These are phyloP conservation scores for Elysia crispata DNA, from an alignment of 2,888 invertebrate species.

Conservation along the genomic window DNA sequence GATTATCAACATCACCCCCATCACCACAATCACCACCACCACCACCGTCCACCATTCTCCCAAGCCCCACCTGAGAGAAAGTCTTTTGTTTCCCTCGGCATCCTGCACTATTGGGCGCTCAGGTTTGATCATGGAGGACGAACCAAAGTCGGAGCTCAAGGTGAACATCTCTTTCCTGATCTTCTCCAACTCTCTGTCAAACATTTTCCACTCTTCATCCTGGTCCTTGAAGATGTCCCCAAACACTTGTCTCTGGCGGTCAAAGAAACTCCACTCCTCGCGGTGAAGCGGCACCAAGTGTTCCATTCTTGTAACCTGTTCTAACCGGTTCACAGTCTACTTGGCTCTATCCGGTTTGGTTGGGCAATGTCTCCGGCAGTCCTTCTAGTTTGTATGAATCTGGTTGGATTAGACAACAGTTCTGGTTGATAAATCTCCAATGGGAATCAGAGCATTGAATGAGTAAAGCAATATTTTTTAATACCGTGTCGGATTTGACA, in stretches of 20 bases:
- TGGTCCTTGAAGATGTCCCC: slow-evolving; percentile 48
- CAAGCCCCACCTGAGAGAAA: background rate
- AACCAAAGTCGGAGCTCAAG: slow-evolving; percentile 52
- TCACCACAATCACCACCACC: slow-evolving; percentile 87
- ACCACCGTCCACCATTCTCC: slow-evolving; percentile 50
- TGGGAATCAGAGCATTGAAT: too few species aligned
- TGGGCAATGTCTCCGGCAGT: too few species aligned
- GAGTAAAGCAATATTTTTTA: too few species aligned
- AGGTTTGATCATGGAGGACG: slow-evolving; percentile 54
- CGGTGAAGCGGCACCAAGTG: slow-evolving; percentile 54
- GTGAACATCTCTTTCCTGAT: slow-evolving; percentile 62
- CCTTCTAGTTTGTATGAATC: too few species aligned
- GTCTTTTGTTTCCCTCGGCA: background rate
- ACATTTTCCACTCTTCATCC: slow-evolving; percentile 53
- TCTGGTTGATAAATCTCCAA: too few species aligned
- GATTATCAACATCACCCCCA: too few species aligned
- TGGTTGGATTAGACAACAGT: too few species aligned
- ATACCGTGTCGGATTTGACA: too few species aligned
- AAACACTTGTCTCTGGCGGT: slow-evolving; percentile 57
- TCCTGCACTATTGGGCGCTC: slow-evolving; percentile 56
- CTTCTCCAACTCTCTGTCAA: slow-evolving; percentile 62
- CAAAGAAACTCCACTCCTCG: slow-evolving; percentile 59
- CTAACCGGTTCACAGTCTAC: background rate
- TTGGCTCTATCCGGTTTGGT: too few species aligned
- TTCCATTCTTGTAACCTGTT: slow-evolving; percentile 41